These are phyloP conservation scores for Drosophila peninsularis DNA, from an alignment of 2,888 invertebrate genomes.

Conservation along the genomic window DNA sequence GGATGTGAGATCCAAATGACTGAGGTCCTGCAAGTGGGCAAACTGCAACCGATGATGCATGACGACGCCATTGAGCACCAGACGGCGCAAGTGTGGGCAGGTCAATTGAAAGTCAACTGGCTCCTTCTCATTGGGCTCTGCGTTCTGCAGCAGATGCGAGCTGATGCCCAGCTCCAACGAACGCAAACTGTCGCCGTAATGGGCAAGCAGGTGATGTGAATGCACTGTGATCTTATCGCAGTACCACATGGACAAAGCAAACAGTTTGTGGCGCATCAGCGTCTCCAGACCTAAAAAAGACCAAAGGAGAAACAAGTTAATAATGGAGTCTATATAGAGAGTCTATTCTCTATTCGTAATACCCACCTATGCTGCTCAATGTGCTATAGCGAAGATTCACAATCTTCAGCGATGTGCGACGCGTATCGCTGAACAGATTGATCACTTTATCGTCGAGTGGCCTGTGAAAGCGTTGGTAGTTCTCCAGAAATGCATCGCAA, in stretches of 20 bases:
- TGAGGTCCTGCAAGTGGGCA: constrained; percentile 81
- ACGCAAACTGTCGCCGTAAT: constrained; percentile 88
- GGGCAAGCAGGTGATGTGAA: constrained; percentile 89
- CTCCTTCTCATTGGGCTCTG: constrained; percentile 85
- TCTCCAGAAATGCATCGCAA: constrained; percentile 87
- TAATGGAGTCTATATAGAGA: neutral
- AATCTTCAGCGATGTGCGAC: constrained; percentile 88
- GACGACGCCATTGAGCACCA: constrained; percentile 84
- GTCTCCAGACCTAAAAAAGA: constrained; percentile 86
- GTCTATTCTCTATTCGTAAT: neutral
- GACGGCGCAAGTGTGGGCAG: constrained; percentile 83
- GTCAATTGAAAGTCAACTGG: constrained; percentile 87
- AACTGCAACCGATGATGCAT: constrained; percentile 83
- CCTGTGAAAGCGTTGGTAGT: constrained; percentile 84
- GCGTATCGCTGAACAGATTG: constrained; percentile 89
- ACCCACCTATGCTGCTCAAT: constrained; percentile 88
- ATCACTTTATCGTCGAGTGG: constrained; percentile 89
- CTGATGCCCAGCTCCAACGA: constrained; percentile 90
- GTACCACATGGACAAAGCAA: constrained; percentile 90
- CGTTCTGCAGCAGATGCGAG: constrained; percentile 87
- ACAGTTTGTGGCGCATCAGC: constrained; percentile 90
- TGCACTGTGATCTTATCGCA: constrained; percentile 88
- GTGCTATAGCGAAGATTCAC: constrained; percentile 90
- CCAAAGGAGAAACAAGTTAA: neutral
- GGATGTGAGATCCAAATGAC: constrained; percentile 83